phyloP scores from a whole-genome alignment of 1,140 invertebrate species.

The Charaxes varanes region DNA sequence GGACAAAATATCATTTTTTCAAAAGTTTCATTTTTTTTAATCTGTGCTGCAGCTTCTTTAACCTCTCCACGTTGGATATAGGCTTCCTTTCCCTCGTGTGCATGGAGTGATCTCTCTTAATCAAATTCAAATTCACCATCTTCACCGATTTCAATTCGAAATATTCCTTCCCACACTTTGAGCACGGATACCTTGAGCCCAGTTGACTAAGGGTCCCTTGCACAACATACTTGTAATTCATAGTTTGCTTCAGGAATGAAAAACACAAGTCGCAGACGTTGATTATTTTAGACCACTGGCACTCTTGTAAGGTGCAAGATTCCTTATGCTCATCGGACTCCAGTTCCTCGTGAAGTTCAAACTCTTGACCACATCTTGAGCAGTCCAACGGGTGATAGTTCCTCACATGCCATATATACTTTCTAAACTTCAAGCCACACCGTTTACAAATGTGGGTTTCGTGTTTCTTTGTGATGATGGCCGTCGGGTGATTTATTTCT shows the following conservation, averaged over 20 bases:
- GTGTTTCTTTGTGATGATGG: background rate
- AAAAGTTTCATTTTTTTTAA: constrained; percentile 30
- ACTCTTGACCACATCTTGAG: constrained; percentile 4
- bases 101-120: constrained; percentile 1
- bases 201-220: constrained; percentile 2
- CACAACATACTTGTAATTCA: constrained; percentile 12
- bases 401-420: constrained; percentile 11
- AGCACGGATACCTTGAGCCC: constrained; percentile 10
- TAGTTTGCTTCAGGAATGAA: constrained; percentile 12
- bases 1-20: constrained; percentile 19
- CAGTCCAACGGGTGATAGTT: constrained; percentile 18
- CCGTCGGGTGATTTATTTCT: constrained; percentile 1
- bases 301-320: background rate
- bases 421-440: constrained; percentile 15
- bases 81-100: constrained; percentile 4
- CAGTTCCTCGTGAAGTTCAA: background rate
- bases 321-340: background rate
- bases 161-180: constrained; percentile 18
- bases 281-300: constrained; percentile 1
- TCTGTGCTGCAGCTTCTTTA: constrained; percentile 30
- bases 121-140: constrained; percentile 1
- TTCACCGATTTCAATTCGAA: constrained; percentile 19
- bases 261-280: constrained; percentile 23
- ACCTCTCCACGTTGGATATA: constrained; percentile 21
- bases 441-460: constrained; percentile 5